A percentile compares a stretch with the other conserved stretches of the same genome.
Evolutionary conservation across 2,113 vertebrate genomes (phyloP).

Genomic region (Ciconia stormi): DNA sequence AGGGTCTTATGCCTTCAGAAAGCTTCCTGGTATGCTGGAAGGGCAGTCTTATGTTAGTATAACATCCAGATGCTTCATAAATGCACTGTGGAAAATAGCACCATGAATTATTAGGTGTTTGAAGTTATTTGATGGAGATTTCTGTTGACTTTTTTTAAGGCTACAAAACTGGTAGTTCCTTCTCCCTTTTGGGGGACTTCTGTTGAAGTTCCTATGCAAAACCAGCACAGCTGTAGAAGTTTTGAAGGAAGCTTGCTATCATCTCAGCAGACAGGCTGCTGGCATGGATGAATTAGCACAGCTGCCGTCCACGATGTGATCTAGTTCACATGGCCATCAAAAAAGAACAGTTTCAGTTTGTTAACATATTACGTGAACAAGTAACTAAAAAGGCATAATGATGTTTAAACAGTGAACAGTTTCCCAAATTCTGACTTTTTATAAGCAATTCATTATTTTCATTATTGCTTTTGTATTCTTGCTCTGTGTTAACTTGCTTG

Average conservation of each 20-base stretch:
- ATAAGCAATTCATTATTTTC: neutral
- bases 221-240: constrained; percentile 3
- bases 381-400: neutral
- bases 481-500: neutral
- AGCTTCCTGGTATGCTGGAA: neutral
- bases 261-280: neutral
- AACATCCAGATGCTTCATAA: neutral
- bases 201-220: neutral
- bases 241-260: constrained; percentile 13
- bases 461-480: neutral
- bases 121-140: neutral
- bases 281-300: constrained; percentile 43
- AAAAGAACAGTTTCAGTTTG: neutral
- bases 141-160: neutral
- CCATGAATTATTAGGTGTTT: neutral
- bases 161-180: neutral
- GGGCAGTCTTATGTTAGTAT: neutral
- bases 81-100: neutral
- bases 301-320: neutral
- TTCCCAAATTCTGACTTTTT: neutral
- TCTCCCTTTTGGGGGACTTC: neutral
- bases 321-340: neutral
- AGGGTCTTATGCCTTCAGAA: neutral
- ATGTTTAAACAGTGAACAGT: neutral
- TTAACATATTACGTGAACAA: neutral